Base-by-base conservation (phyloP, 2,888 invertebrate species). In the Drosophila yooni region DNA sequence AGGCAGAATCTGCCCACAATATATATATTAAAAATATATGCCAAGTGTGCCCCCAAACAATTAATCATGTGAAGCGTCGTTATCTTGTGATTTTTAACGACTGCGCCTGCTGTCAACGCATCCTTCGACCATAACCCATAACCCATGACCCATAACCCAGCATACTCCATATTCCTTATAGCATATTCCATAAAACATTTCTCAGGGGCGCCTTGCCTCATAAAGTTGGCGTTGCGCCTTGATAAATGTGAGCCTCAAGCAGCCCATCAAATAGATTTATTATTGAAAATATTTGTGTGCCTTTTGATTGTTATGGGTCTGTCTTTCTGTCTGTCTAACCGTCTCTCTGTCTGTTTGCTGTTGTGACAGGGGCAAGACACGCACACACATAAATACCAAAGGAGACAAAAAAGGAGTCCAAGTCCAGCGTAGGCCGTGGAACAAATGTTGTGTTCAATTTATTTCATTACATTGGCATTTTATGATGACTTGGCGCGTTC, bases 31-130 rank as follows among this genome's bases (percentile, higher is more conserved):
- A 13, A 21, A 25, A 1, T 8, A 46, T 25, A 15, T 46, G 46
- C 21, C 56, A 15, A 29, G 48, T 59, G 38, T 43, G 57, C 36
- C 67, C n/a, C 65, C 64, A 31, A 69, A 72, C 83, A 81, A 91
- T 91, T 91, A 91, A 91, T 91, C 92, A 91, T 89, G 63, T 79
- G 78, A 81, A 76, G 83, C 81, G 61, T 75, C 79, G 67, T 77
- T 81, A 65, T 78, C 85, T 85, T 84, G 79, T 79, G 89, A 90
- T 91, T 91, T 90, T 91, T 92, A 91, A 91, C 89, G 91, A 90
- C 88, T 85, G 81, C 70, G 83, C 79, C 85, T 73, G 75, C 84
- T 84, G 84, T 85, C 88, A 85, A 71, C 81, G 83, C 79, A 70
- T 79, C 80, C 80, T 76, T 76, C 34, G 34, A 52, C 68, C 79